Evolutionary conservation across 1,140 invertebrate genomes (phyloP).

Genomic region (Panagrolaimus sp.): DNA sequence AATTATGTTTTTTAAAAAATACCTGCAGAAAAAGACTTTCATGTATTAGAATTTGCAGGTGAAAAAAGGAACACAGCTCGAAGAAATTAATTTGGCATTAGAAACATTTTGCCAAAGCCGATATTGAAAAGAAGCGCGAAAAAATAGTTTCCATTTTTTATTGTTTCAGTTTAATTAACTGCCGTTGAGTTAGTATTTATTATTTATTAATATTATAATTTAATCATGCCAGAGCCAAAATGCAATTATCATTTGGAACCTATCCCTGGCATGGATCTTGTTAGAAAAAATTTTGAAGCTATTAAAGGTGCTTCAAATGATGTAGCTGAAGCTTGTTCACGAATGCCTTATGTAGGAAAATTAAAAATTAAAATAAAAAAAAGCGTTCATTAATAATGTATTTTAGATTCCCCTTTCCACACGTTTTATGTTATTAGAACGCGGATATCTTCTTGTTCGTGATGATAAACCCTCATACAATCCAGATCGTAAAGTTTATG

Average conservation of each 20-base stretch:
- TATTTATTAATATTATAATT: no score
- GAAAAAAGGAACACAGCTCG: background rate
- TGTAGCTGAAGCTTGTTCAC: background rate
- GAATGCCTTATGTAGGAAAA: conserved; percentile 3
- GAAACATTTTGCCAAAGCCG: background rate
- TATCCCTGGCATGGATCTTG: conserved; percentile 11
- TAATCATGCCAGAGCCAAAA: no score
- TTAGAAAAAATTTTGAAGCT: background rate
- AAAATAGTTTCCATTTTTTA: background rate
- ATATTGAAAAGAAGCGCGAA: background rate
- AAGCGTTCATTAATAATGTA: background rate
- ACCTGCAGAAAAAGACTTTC: no score
- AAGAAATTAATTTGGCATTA: background rate
- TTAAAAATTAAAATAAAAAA: background rate
- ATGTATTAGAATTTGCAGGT: no score
- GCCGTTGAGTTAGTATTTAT: no score
- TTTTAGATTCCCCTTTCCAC: background rate
- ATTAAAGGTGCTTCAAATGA: background rate
- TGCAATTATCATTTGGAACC: background rate
- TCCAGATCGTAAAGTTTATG: background rate
- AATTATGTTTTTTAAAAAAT: no score
- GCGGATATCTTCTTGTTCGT: background rate
- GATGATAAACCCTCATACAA: background rate
- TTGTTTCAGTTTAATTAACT: no score
- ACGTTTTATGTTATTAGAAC: background rate